phyloP scores from a whole-genome alignment of 2,888 invertebrate species.

The Pardosa pseudoannulata region DNA sequence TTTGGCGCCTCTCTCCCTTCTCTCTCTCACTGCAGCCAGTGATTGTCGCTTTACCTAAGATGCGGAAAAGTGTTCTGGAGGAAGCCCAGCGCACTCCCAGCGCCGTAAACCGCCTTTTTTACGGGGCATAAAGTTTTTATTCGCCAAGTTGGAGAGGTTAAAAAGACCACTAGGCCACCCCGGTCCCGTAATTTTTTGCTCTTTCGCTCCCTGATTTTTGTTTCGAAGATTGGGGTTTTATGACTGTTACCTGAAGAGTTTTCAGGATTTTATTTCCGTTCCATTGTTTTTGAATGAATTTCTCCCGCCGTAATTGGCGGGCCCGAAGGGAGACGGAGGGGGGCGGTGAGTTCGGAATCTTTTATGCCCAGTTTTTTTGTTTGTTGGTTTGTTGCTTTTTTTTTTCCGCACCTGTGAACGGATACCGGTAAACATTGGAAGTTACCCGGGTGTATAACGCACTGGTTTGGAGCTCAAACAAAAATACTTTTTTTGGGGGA shows the following conservation, averaged over 20 bases:
- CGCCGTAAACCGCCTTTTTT: constrained; percentile 69
- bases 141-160: constrained; percentile 64
- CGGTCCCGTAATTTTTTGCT: constrained; percentile 13
- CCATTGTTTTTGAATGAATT: constrained; percentile 59
- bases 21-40: too few relatives aligned
- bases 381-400: too few relatives aligned
- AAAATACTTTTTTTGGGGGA: too few relatives aligned
- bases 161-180: constrained; percentile 60
- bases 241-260: constrained; percentile 69
- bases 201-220: constrained; percentile 33
- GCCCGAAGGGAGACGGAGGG: neutral
- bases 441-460: too few relatives aligned
- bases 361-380: neutral
- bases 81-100: constrained; percentile 23
- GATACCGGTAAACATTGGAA: neutral
- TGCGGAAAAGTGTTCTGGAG: constrained; percentile 61
- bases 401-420: too few relatives aligned
- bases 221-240: constrained; percentile 63
- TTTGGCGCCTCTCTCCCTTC: neutral
- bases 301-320: constrained; percentile 17
- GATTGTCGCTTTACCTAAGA: constrained; percentile 67
- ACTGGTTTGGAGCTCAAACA: too few relatives aligned
- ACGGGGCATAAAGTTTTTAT: constrained; percentile 72
- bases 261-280: constrained; percentile 51
- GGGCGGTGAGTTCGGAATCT: neutral